These are phyloP conservation scores for Scrobipalpa atriplicella DNA, from an alignment of 2,888 invertebrate genomes.

Conservation along the genomic window DNA sequence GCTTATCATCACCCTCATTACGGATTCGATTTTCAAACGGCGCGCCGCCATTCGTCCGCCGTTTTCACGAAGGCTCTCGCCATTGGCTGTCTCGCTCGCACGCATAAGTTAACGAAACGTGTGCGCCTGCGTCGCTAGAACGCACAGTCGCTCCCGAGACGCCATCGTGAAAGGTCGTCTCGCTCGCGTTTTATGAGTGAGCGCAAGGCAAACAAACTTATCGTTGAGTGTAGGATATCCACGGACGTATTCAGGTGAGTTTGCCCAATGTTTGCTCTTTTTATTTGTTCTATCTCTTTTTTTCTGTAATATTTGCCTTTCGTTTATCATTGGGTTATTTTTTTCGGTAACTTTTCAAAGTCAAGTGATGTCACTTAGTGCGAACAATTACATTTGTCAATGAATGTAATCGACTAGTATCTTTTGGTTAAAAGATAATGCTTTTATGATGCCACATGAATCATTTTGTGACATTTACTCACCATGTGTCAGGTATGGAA, in stretches of 20 bases:
- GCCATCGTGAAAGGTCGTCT: conserved; percentile 55
- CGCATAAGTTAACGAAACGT: conserved; percentile 21
- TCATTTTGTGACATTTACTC: conserved; percentile 11
- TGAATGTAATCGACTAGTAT: conserved; percentile 8
- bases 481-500: conserved; percentile 1
- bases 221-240: conserved; percentile 71
- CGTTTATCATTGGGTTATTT: conserved; percentile 9
- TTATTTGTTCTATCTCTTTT: conserved; percentile 15
- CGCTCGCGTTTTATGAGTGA: conserved; percentile 48
- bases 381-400: conserved; percentile 20
- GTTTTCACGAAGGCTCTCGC: conserved; percentile 67
- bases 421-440: conserved; percentile 15
- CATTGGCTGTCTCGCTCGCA: conserved; percentile 17
- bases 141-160: conserved; percentile 60
- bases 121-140: conserved; percentile 68
- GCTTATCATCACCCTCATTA: conserved; percentile 25
- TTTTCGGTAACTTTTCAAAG: conserved; percentile 18
- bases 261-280: conserved; percentile 41
- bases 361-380: conserved; percentile 22
- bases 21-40: conserved; percentile 26
- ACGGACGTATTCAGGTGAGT: conserved; percentile 59
- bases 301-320: conserved; percentile 19
- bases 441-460: neutral
- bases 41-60: conserved; percentile 44
- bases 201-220: conserved; percentile 70